Evolutionary conservation across 2,888 invertebrate species (phyloP).

Genomic region (Tetanocera ferruginea): DNA sequence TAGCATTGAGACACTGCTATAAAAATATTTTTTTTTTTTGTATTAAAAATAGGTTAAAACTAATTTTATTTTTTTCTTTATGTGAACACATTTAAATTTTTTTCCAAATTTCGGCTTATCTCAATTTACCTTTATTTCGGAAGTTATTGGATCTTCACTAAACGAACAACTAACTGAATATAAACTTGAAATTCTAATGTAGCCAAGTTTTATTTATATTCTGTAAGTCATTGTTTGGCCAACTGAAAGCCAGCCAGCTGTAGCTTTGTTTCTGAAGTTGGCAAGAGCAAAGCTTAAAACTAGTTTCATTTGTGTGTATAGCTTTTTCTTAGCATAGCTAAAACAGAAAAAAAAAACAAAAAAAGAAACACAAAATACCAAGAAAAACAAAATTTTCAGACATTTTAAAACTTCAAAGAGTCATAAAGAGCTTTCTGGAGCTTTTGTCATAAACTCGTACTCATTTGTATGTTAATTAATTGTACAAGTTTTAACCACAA

Average conservation of each 20-base stretch:
- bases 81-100: neutral
- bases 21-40: neutral
- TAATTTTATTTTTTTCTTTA: neutral
- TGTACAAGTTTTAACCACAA: neutral
- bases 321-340: neutral
- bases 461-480: too few species aligned
- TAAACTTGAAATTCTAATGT: slow-evolving; percentile 59
- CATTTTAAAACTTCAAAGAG: neutral
- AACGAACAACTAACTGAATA: slow-evolving; percentile 53
- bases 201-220: slow-evolving; percentile 56
- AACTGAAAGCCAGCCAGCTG: slow-evolving; percentile 41
- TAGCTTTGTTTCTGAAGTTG: slow-evolving; percentile 45
- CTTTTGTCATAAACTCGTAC: neutral
- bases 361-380: neutral
- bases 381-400: neutral
- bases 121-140: slow-evolving; percentile 1
- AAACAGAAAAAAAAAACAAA: neutral
- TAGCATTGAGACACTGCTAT: neutral
- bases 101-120: neutral
- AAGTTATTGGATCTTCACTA: slow-evolving; percentile 12
- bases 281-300: slow-evolving; percentile 33
- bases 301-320: slow-evolving; percentile 16
- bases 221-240: slow-evolving; percentile 39
- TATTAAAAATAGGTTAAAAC: neutral
- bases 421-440: neutral